Percentiles rank a stretch among this genome's conserved stretches.
These are phyloP conservation scores for Brachionus rubens DNA, from an alignment of 1,140 invertebrate genomes.

Conservation along the genomic window DNA sequence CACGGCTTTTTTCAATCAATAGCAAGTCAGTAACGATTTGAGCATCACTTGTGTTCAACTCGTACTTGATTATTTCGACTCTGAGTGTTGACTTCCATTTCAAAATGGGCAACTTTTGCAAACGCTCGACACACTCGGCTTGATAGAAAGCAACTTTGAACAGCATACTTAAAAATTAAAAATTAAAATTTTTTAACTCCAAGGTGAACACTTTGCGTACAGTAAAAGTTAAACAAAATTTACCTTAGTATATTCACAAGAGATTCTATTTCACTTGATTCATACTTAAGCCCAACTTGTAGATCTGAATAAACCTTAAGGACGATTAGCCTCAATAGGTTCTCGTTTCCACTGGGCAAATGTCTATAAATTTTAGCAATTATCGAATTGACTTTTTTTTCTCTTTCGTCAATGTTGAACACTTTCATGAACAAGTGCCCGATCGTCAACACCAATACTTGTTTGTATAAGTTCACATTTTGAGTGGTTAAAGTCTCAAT, in stretches of 20 bases:
- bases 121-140: neutral
- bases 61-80: slow-evolving; percentile 1
- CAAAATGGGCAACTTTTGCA: neutral
- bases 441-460: neutral
- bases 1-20: neutral
- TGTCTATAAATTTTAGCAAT: neutral
- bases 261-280: neutral
- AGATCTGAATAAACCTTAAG: neutral
- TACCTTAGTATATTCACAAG: neutral
- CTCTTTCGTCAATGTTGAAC: slow-evolving; percentile 3
- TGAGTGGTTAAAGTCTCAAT: neutral
- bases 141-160: neutral
- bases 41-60: neutral
- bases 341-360: neutral
- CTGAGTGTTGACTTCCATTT: neutral
- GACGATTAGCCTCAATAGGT: neutral
- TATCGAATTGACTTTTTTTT: neutral
- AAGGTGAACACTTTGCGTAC: too few relatives aligned
- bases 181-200: too few relatives aligned
- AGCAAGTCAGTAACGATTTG: neutral
- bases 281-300: neutral
- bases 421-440: neutral
- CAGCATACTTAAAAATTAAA: neutral
- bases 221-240: too few relatives aligned
- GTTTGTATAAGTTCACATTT: neutral